Conservation (phyloP, 2,797 vertebrate genomes). For the Euthynnus affinis region DNA sequence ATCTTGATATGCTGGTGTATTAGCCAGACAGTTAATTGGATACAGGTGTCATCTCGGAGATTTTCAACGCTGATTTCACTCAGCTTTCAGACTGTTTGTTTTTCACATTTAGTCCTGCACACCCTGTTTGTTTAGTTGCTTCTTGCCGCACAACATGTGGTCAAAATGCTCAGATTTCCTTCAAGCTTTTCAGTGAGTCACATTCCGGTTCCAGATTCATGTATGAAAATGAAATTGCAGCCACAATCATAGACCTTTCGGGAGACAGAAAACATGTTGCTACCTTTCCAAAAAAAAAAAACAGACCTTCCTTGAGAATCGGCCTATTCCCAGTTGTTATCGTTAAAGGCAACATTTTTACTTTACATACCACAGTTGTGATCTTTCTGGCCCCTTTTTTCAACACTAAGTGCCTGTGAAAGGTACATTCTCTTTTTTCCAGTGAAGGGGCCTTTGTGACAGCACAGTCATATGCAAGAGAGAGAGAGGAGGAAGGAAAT, state of each 20-base stretch:
- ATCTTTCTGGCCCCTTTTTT: constrained; percentile 9
- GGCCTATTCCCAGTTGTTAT: neutral
- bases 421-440: too few species aligned
- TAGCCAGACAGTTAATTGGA: too few species aligned
- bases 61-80: too few species aligned
- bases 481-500: constrained; percentile 10
- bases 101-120: neutral
- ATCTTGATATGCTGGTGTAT: too few species aligned
- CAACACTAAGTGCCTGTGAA: constrained; percentile 17
- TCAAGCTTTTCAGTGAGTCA: neutral
- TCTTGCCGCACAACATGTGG: neutral
- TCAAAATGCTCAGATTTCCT: neutral
- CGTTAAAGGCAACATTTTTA: constrained; percentile 1
- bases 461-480: neutral
- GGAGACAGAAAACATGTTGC: neutral
- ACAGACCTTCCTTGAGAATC: neutral
- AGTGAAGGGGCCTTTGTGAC: neutral
- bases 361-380: neutral
- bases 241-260: neutral
- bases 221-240: neutral
- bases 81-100: too few species aligned
- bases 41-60: too few species aligned
- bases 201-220: neutral
- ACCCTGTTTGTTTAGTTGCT: neutral
- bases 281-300: neutral